Percentiles rank a stretch among this genome's conserved stretches.
Conservation (phyloP, 1,140 invertebrate genomes). For the Nylanderia fulva region DNA sequence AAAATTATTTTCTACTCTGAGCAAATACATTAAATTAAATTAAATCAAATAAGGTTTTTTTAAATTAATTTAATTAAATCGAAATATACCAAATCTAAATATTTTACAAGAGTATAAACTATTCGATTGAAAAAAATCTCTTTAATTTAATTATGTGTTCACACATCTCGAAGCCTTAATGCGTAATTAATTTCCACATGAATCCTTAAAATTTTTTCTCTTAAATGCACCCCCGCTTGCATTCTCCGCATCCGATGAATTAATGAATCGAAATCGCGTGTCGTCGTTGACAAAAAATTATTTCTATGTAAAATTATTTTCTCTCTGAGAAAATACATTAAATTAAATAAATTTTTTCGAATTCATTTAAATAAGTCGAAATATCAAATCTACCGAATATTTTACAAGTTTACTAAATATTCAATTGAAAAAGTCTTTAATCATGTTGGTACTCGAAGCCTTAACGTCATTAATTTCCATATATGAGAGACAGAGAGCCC, state of each 20-base stretch:
- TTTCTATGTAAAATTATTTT: too few relatives aligned
- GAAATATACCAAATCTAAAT: neutral
- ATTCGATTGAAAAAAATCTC: neutral
- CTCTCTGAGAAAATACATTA: too few relatives aligned
- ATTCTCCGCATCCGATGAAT: neutral
- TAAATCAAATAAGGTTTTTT: neutral
- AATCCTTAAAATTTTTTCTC: neutral
- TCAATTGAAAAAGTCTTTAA: neutral
- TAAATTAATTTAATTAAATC: neutral
- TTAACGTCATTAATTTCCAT: too few relatives aligned
- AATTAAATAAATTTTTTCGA: too few relatives aligned
- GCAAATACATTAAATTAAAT: neutral
- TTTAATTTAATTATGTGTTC: neutral
- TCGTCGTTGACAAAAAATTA: constrained; percentile 49
- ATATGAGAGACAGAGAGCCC: too few relatives aligned
- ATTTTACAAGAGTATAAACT: neutral
- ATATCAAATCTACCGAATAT: neutral
- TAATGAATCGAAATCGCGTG: neutral
- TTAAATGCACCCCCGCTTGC: too few relatives aligned
- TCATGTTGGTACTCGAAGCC: neutral
- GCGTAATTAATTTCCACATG: too few relatives aligned
- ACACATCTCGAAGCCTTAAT: too few relatives aligned
- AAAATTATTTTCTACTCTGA: neutral
- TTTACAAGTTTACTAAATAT: neutral
- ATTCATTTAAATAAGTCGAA: neutral